A percentile compares a stretch with the other conserved stretches of the same genome.
phyloP scores from a whole-genome alignment of 1,140 invertebrate species.

The Apis mellifera region Amel_HAv3.1 CM009936.2:9006501-9007000 shows the following conservation, averaged over 20 bases:
- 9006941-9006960: constrained; percentile 1
- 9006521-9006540: no score
- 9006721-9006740: constrained; percentile 24
- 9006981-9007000: not conserved
- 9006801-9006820: constrained; percentile 44
- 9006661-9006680: constrained; percentile 64
- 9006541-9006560: no score
- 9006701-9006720: constrained; percentile 56
- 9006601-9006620: not conserved
- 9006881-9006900: constrained; percentile 6
- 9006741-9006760: constrained; percentile 11
- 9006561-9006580: not conserved
- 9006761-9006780: not conserved
- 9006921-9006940: constrained; percentile 1
- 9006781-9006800: not conserved
- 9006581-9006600: not conserved
- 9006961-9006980: constrained; percentile 1
- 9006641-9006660: not conserved
- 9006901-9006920: constrained; percentile 26
- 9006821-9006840: constrained; percentile 26
- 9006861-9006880: not conserved
- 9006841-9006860: constrained; percentile 1
- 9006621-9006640: not conserved
- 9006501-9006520: no score
- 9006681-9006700: constrained; percentile 75